These are phyloP conservation scores for Brachyhypopomus gauderio DNA, from an alignment of 2,113 vertebrate genomes.

Conservation along the genomic window DNA sequence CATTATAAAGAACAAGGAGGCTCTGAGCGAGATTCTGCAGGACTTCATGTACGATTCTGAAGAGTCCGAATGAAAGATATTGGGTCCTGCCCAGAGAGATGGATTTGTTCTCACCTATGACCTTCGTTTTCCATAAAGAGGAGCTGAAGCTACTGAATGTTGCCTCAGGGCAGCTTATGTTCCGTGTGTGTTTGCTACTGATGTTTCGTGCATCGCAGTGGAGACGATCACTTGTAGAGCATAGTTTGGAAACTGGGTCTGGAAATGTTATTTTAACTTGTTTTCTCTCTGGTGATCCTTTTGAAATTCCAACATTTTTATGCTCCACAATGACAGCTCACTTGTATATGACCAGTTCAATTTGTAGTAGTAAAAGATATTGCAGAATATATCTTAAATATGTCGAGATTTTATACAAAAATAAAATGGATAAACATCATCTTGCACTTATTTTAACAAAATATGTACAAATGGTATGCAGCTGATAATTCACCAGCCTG, in stretches of 20 bases:
- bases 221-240: neutral
- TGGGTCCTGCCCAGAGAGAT: slow-evolving; percentile 57
- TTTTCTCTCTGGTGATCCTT: neutral
- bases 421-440: neutral
- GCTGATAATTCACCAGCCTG: neutral
- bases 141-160: slow-evolving; percentile 31
- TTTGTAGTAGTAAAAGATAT: neutral
- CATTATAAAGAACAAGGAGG: slow-evolving; percentile 94
- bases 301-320: neutral
- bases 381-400: slow-evolving; percentile 18
- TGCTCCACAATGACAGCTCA: neutral
- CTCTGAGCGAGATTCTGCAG: slow-evolving; percentile 93
- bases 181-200: neutral
- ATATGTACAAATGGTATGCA: neutral
- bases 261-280: neutral
- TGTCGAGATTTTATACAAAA: slow-evolving; percentile 20
- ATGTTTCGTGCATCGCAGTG: neutral
- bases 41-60: slow-evolving; percentile 97
- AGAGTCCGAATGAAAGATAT: slow-evolving; percentile 80
- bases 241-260: neutral
- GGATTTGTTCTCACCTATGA: slow-evolving; percentile 29
- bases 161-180: neutral
- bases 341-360: neutral
- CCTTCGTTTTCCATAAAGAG: neutral
- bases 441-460: neutral